These are phyloP conservation scores for Mesorhabditis belari DNA, from an alignment of 2,888 invertebrate species.

Conservation along the genomic window DNA sequence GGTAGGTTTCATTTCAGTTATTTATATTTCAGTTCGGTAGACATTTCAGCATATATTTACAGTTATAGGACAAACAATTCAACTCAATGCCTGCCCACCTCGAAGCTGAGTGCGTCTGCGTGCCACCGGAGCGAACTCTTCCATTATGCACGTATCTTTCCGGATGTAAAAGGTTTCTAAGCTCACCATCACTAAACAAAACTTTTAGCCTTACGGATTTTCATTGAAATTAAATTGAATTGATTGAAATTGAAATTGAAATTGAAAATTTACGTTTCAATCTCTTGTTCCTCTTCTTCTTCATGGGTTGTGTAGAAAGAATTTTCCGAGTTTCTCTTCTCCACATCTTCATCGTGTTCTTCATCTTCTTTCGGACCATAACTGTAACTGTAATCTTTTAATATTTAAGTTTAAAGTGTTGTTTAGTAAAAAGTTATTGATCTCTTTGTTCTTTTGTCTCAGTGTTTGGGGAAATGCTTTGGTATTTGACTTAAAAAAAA, in stretches of 20 bases:
- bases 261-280: not conserved
- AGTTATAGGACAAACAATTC: too few relatives aligned
- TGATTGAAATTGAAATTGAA: not conserved
- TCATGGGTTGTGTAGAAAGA: too few relatives aligned
- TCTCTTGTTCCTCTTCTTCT: not conserved
- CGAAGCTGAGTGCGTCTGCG: too few relatives aligned
- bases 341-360: constrained; percentile 6
- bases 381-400: constrained; percentile 11
- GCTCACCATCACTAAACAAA: not conserved
- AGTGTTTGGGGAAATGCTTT: too few relatives aligned
- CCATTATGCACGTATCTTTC: not conserved
- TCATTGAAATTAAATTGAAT: not conserved
- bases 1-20: too few relatives aligned
- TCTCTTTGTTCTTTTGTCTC: too few relatives aligned
- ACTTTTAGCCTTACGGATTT: not conserved
- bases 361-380: constrained; percentile 11
- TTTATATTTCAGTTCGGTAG: too few relatives aligned
- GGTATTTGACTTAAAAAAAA: too few relatives aligned
- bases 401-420: constrained; percentile 14
- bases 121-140: too few relatives aligned
- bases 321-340: not conserved
- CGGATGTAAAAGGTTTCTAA: not conserved
- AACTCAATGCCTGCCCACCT: too few relatives aligned
- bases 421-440: not conserved
- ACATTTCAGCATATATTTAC: too few relatives aligned